A percentile compares a stretch with the other conserved stretches of the same genome.
Conservation (phyloP, 2,113 vertebrate genomes). For the Pelecanus crispus region DNA sequence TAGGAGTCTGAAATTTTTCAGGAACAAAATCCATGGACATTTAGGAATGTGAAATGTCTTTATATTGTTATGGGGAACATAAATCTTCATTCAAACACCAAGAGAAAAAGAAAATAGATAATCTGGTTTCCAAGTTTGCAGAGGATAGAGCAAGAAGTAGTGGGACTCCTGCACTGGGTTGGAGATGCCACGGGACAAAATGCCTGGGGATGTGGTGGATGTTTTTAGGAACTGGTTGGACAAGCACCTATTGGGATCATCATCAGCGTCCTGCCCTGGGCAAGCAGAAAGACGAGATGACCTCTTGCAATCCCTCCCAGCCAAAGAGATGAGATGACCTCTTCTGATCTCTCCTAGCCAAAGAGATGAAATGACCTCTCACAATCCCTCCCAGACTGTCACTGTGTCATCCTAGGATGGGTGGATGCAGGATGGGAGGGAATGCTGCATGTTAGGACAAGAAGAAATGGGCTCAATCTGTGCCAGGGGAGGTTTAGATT, state of each 20-base stretch:
- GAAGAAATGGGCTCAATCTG: too few species aligned
- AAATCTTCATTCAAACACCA: neutral
- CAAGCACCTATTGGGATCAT: neutral
- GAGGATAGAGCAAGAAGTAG: neutral
- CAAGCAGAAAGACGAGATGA: neutral
- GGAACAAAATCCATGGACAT: neutral
- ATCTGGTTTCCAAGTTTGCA: neutral
- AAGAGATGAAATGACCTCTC: neutral
- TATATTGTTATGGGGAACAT: neutral
- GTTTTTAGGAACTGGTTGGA: neutral
- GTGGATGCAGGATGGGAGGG: neutral
- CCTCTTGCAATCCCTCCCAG: neutral
- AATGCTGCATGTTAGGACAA: rapidly evolving
- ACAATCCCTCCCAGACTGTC: neutral
- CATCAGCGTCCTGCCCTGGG: neutral
- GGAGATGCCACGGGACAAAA: neutral
- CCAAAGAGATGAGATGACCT: neutral
- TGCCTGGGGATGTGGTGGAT: neutral
- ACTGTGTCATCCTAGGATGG: neutral
- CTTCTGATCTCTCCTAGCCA: neutral
- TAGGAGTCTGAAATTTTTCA: neutral
- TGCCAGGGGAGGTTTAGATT: too few species aligned
- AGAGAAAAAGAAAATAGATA: neutral
- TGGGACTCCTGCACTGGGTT: neutral
- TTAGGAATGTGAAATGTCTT: neutral